Evolutionary conservation across 2,888 invertebrate species (phyloP).

Genomic region (Andrena camellia): DNA sequence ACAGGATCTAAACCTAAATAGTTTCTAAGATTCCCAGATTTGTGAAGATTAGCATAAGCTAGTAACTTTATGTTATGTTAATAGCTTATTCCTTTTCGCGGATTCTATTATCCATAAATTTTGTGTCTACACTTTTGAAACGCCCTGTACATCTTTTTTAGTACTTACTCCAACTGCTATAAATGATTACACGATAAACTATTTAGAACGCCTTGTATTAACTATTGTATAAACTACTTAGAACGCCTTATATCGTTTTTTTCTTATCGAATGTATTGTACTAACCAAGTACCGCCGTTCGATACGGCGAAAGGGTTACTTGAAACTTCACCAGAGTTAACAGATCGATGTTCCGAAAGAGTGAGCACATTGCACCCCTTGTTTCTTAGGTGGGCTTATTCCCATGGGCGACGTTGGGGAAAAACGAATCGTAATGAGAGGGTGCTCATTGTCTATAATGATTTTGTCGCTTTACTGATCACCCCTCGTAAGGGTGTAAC

Average conservation of each 20-base stretch:
- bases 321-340: conserved; percentile 35
- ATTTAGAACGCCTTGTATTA: background rate
- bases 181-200: background rate
- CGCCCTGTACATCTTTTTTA: background rate
- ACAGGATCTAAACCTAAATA: too few relatives aligned
- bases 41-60: too few relatives aligned
- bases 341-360: conserved; percentile 45
- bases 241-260: background rate
- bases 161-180: background rate
- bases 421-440: conserved; percentile 39
- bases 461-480: conserved; percentile 35
- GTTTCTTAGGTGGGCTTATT: conserved; percentile 20
- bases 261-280: background rate
- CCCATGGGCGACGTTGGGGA: conserved; percentile 11
- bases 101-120: too few relatives aligned
- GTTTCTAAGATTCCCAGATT: too few relatives aligned
- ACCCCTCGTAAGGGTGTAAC: background rate
- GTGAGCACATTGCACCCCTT: conserved; percentile 34
- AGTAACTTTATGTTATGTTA: too few relatives aligned
- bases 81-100: too few relatives aligned
- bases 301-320: conserved; percentile 15
- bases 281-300: background rate
- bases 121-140: too few relatives aligned
- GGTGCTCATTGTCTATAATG: conserved; percentile 27
- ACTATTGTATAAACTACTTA: too few relatives aligned